These are phyloP conservation scores for Pantherophis alleghaniensis DNA, from an alignment of 2,797 vertebrate genomes.

Conservation along the genomic window DNA sequence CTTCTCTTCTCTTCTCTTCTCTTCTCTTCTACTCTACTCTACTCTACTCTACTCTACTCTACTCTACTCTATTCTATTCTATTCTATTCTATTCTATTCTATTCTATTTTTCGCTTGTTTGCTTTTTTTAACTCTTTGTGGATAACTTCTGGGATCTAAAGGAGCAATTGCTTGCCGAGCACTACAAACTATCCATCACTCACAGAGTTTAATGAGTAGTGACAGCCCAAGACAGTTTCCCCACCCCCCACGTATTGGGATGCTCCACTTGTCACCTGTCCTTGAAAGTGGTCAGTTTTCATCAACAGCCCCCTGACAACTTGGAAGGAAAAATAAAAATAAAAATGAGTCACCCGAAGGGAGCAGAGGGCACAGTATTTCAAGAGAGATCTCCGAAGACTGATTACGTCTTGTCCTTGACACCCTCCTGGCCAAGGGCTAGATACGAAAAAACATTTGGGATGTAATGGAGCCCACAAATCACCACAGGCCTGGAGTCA, in stretches of 20 bases:
- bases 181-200: slow-evolving; percentile 55
- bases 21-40: too few relatives aligned
- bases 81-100: too few relatives aligned
- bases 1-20: too few relatives aligned
- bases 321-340: slow-evolving; percentile 3
- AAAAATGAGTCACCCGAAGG: slow-evolving; percentile 72
- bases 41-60: too few relatives aligned
- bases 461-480: slow-evolving; percentile 73
- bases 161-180: slow-evolving; percentile 13
- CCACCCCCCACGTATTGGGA: background rate
- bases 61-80: too few relatives aligned
- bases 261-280: slow-evolving; percentile 62
- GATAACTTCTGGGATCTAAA: slow-evolving; percentile 21
- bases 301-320: slow-evolving; percentile 71
- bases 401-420: slow-evolving; percentile 75
- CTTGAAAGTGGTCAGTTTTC: slow-evolving; percentile 69
- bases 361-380: slow-evolving; percentile 60
- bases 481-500: slow-evolving; percentile 61
- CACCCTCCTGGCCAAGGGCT: slow-evolving; percentile 70
- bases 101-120: too few relatives aligned
- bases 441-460: slow-evolving; percentile 67
- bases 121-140: slow-evolving; percentile 3
- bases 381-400: slow-evolving; percentile 68
- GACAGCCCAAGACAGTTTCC: slow-evolving; percentile 54
- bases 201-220: slow-evolving; percentile 47